Conservation (phyloP, 2,797 vertebrate species). For the Rallus crepitans region DNA sequence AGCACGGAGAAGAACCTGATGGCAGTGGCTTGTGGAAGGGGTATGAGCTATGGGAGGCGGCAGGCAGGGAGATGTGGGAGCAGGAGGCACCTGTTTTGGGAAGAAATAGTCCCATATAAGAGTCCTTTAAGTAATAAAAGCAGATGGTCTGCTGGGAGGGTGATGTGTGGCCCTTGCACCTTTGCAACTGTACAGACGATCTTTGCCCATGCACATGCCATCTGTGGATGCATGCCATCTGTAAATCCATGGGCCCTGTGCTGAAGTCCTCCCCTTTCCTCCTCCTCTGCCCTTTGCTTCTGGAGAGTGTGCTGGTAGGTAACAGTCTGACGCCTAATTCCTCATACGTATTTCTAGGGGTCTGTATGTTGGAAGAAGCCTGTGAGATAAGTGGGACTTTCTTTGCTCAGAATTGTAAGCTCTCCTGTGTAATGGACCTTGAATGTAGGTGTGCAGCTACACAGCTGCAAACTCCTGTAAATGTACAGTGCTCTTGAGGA, state of each 20-base stretch:
- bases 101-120: not conserved
- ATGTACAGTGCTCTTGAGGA: not conserved
- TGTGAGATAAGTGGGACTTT: not conserved
- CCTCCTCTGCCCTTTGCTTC: not conserved
- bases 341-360: not conserved
- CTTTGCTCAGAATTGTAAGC: not conserved
- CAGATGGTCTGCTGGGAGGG: not conserved
- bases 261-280: not conserved
- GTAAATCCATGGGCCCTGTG: not conserved
- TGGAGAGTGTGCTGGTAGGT: not conserved
- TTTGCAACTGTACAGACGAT: not conserved
- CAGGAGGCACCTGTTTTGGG: not conserved
- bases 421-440: not conserved
- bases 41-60: not conserved
- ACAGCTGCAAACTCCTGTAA: not conserved
- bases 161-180: not conserved
- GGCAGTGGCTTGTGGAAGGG: not conserved
- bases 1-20: fast-evolving
- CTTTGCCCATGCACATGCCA: not conserved
- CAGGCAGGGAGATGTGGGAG: not conserved
- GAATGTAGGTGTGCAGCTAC: not conserved
- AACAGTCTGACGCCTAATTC: not conserved
- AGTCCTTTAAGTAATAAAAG: not conserved
- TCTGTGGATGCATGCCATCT: not conserved
- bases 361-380: not conserved